Evolutionary conservation across 2,888 invertebrate species (phyloP).

Genomic region (Leptinotarsa rubiginosa): DNA sequence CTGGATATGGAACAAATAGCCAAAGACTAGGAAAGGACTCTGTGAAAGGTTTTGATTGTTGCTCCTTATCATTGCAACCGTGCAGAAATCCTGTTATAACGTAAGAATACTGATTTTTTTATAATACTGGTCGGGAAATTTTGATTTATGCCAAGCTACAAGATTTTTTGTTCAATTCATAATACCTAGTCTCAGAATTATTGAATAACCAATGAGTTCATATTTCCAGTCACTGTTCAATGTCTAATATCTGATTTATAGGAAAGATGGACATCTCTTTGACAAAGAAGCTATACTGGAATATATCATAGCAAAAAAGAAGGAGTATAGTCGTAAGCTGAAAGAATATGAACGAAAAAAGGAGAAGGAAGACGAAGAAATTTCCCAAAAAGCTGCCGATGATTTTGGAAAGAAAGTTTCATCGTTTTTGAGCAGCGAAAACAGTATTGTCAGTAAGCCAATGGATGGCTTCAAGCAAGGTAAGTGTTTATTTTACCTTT

Average conservation of each 20-base stretch:
- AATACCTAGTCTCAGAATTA: not conserved
- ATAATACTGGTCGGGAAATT: too few species aligned
- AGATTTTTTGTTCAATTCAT: not conserved
- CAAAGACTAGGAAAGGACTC: conserved; percentile 94
- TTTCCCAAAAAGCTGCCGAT: conserved; percentile 74
- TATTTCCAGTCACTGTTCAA: too few species aligned
- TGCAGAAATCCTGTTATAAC: conserved; percentile 93
- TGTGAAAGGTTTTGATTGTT: conserved; percentile 96
- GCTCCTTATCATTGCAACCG: conserved; percentile 95
- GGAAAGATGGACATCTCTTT: conserved; percentile 90
- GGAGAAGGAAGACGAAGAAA: conserved; percentile 79
- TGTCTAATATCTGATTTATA: conserved; percentile 46
- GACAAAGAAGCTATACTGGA: conserved; percentile 97
- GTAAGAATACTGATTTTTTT: conserved; percentile 64
- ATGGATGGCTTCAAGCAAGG: conserved; percentile 62
- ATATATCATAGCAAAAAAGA: conserved; percentile 94
- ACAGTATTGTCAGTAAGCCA: conserved; percentile 75
- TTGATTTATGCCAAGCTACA: not conserved
- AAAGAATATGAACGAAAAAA: conserved; percentile 94
- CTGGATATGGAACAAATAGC: conserved; percentile 91
- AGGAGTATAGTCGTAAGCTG: conserved; percentile 86
- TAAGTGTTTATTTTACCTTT: conserved; percentile 29
- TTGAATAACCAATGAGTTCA: too few species aligned
- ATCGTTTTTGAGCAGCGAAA: conserved; percentile 86
- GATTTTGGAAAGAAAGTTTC: conserved; percentile 81